Percentiles rank a stretch among this genome's conserved stretches.
Conservation (phyloP, 2,888 invertebrate genomes). For the Prionchulus punctatus region DNA sequence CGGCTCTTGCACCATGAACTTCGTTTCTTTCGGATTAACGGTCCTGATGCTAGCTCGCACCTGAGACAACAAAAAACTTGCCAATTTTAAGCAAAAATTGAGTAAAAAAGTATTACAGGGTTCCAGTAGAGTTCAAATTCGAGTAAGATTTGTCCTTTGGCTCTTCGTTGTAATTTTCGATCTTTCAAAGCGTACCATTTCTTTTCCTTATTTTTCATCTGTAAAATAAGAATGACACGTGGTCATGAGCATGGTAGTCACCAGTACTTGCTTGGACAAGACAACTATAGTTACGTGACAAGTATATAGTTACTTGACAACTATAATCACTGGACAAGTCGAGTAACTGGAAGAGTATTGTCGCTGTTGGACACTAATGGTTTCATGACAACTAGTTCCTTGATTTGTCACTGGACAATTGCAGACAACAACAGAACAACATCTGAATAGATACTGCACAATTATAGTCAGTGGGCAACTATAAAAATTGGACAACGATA, state of each 20-base stretch:
- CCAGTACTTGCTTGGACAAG: no score
- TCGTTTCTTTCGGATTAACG: slow-evolving; percentile 82
- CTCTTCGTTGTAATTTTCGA: slow-evolving; percentile 67
- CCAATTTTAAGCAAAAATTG: background rate
- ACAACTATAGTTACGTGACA: no score
- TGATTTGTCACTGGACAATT: no score
- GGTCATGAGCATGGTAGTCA: background rate
- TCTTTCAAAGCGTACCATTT: slow-evolving; percentile 92
- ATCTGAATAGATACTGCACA: no score
- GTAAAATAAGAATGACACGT: slow-evolving; percentile 20
- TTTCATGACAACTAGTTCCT: no score
- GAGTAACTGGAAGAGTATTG: no score
- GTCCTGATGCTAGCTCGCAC: slow-evolving; percentile 75
- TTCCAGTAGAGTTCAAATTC: slow-evolving; percentile 87
- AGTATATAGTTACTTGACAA: no score
- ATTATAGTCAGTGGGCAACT: no score
- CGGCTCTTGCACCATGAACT: slow-evolving; percentile 79
- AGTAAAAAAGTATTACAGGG: slow-evolving; percentile 45
- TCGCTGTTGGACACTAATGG: no score
- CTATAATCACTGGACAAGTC: no score
- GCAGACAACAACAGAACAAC: no score
- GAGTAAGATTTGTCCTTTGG: slow-evolving; percentile 83
- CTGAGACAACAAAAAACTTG: slow-evolving; percentile 34
- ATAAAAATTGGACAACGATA: no score
- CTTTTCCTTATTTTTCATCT: slow-evolving; percentile 72